phyloP scores from a whole-genome alignment of 2,797 vertebrate species.

The Rhadinocentrus ornatus region DNA sequence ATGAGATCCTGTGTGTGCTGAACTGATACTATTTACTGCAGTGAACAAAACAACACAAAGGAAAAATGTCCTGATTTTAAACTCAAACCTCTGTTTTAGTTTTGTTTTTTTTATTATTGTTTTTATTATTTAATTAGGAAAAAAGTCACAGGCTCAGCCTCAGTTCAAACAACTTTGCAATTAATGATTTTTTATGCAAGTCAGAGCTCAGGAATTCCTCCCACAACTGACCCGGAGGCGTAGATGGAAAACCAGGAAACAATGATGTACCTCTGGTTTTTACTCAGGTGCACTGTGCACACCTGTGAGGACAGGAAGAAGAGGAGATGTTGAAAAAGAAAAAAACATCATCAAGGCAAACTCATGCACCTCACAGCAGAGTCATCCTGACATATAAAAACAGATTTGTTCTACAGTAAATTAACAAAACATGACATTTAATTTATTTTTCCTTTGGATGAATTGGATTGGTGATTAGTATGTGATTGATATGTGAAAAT shows the following conservation, averaged over 20 bases:
- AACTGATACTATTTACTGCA: background rate
- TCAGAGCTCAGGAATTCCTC: no score
- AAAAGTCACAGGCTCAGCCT: no score
- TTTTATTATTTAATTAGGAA: no score
- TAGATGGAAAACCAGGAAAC: no score
- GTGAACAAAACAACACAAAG: background rate
- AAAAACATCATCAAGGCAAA: background rate
- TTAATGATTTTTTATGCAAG: no score
- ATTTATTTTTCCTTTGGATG: background rate
- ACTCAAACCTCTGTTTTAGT: background rate
- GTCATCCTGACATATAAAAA: background rate
- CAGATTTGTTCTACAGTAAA: background rate
- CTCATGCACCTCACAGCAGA: background rate
- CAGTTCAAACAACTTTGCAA: no score
- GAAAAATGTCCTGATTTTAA: background rate
- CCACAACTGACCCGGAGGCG: no score
- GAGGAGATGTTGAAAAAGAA: background rate
- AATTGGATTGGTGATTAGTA: background rate
- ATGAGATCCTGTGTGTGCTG: background rate
- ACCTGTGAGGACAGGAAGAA: background rate
- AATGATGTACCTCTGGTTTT: no score
- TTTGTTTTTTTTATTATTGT: no score
- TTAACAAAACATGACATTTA: background rate
- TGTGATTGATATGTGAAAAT: background rate
- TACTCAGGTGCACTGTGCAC: background rate